Conservation (phyloP, 2,888 invertebrate species). For the Eupithecia centaureata region DNA sequence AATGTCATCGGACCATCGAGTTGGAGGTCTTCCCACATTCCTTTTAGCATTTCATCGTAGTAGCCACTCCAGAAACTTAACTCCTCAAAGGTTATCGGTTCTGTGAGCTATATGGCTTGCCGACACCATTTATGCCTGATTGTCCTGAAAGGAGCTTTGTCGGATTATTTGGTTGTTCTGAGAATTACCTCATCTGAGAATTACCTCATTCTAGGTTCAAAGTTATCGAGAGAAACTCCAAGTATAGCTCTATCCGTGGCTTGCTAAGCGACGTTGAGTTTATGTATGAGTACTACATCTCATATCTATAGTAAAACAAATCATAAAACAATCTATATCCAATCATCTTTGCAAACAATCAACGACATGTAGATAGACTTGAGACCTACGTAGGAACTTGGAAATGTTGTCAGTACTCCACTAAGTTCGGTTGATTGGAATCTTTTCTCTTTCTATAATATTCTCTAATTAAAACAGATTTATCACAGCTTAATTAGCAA, state of each 20-base stretch:
- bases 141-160: background rate
- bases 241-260: background rate
- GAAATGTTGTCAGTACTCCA: background rate
- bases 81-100: background rate
- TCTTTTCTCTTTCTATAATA: no score
- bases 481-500: background rate
- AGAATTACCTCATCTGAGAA: background rate
- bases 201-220: no score
- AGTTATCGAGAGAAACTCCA: no score
- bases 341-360: constrained; percentile 9
- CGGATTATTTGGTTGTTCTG: background rate
- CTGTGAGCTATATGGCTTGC: background rate
- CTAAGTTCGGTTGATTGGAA: background rate
- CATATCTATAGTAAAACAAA: background rate
- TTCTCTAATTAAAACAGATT: no score
- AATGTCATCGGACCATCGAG: no score
- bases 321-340: background rate
- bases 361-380: constrained; percentile 1
- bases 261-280: background rate
- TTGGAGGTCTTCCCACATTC: no score
- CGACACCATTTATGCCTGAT: background rate
- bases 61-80: background rate
- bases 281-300: background rate
- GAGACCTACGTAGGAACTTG: background rate
- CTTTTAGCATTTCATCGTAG: no score